Evolutionary conservation across 2,797 vertebrate genomes (phyloP), one percentile per base, ranked within the genome.

Genomic region (Apogon hyalosoma): DNA sequence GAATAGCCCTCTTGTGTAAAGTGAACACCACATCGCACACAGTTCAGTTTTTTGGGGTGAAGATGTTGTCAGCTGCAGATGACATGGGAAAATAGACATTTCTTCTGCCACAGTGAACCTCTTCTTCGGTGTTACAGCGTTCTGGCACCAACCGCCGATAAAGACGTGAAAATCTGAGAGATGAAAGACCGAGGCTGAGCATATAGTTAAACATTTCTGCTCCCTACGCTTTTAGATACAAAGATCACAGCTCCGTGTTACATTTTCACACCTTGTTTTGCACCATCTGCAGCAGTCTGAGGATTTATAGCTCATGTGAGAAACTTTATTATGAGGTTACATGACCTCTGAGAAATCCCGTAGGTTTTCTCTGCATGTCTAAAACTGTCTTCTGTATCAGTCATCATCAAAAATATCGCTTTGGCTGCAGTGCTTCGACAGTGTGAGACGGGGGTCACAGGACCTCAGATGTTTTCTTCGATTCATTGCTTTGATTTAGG

Each of bases 211-310:
- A 50, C 69, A 61, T 55, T 72, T 80, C 39, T 11, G 38, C 61
- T 69, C 51, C 51, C 49, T 71, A 57, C 69, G 66, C 67, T 48
- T 81, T 77, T 52, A 18, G 49, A 82, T 55, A 48, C 72, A 76
- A 63, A 67, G 64, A 75, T 72, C 42, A 46, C 54, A 71, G 63
- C 55, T 56, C 48, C 42, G 12, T 38, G 64, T 65, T 61, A 63
- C 39, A 54, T 72, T 84, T 85, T 72, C 59, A 47, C 62, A 54
- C 43, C 52, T 80, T 43, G 54, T 77, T 84, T 71, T 74, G 57
- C 73, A 56, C 67, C 59, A 66, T 80, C 62, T 62, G 45, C 51
- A 74, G 73, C 58, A 56, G 33, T 63, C 45, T 40, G 38, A 61
- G 61, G 71, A 66, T 13, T 11, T 41, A 21, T 0, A 41, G 46